Evolutionary conservation across 2,113 vertebrate species (phyloP).

Genomic region (Takifugu bimaculatus): DNA sequence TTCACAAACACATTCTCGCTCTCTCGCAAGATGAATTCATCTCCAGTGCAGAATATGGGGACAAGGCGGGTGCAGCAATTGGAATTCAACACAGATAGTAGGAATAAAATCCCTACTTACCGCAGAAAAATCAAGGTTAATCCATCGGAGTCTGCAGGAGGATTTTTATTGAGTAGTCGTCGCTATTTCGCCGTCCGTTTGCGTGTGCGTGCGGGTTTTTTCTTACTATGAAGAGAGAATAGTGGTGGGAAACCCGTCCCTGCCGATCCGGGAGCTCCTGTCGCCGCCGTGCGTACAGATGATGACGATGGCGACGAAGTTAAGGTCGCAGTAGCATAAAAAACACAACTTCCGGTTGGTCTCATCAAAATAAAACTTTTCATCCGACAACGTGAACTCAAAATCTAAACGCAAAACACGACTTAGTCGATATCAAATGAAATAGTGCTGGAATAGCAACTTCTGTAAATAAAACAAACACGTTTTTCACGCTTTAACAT

Average conservation of each 20-base stretch:
- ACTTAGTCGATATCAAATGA: not conserved
- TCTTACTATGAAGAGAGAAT: slow-evolving; percentile 42
- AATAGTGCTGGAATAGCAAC: not conserved
- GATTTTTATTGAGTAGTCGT: slow-evolving; percentile 18
- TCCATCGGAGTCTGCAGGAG: slow-evolving; percentile 60
- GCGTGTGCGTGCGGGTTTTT: slow-evolving; percentile 14
- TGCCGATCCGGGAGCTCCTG: slow-evolving; percentile 62
- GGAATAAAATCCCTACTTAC: slow-evolving; percentile 55
- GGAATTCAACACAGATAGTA: slow-evolving; percentile 40
- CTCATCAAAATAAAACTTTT: slow-evolving; percentile 34
- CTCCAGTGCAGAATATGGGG: slow-evolving; percentile 39
- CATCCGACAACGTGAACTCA: not conserved
- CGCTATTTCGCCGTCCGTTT: slow-evolving; percentile 29
- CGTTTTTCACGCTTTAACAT: not conserved
- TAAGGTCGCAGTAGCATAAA: not conserved
- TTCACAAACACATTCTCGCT: slow-evolving; percentile 1
- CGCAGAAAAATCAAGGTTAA: slow-evolving; percentile 63
- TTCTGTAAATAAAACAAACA: not conserved
- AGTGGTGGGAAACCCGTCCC: slow-evolving; percentile 60
- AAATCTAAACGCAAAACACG: no score
- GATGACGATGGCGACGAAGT: slow-evolving; percentile 52
- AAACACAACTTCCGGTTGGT: not conserved
- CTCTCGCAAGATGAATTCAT: slow-evolving; percentile 41
- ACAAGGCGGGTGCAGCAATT: slow-evolving; percentile 64
- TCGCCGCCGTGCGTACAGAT: slow-evolving; percentile 71